Percentiles rank a stretch among this genome's conserved stretches.
These are phyloP conservation scores for Alloplasta piceator DNA, from an alignment of 2,888 invertebrate species.

Conservation along the genomic window DNA sequence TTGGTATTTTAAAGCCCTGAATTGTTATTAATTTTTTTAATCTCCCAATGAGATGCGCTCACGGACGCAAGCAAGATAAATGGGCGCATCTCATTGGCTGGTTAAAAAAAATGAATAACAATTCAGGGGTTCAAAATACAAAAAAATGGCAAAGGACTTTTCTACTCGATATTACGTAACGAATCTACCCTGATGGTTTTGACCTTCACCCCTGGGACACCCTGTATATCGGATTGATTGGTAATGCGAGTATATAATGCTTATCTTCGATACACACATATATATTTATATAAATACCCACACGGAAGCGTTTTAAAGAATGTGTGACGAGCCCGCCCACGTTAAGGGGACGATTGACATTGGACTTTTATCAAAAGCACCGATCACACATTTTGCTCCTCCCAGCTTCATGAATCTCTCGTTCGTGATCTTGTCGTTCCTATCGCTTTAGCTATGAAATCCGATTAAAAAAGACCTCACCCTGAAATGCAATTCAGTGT, in stretches of 20 bases:
- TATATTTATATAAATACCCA: background rate
- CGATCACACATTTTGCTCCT: slow-evolving; percentile 31
- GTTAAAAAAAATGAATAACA: too few species aligned
- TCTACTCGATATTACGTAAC: too few species aligned
- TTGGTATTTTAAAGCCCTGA: too few species aligned
- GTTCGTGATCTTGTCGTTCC: slow-evolving; percentile 20
- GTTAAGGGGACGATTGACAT: slow-evolving; percentile 47
- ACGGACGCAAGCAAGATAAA: too few species aligned
- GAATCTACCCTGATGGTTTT: too few species aligned
- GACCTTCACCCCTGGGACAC: too few species aligned
- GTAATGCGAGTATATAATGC: background rate
- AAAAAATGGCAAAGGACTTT: too few species aligned
- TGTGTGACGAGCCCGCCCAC: slow-evolving; percentile 43
- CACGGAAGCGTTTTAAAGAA: slow-evolving; percentile 30
- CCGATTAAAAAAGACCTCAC: slow-evolving; percentile 51
- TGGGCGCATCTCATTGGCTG: too few species aligned
- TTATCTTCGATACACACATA: background rate
- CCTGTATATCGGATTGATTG: slow-evolving; percentile 10
- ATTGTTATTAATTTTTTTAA: too few species aligned
- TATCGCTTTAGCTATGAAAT: slow-evolving; percentile 40
- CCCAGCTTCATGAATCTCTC: background rate
- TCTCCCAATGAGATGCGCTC: too few species aligned
- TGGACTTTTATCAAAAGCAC: slow-evolving; percentile 52
- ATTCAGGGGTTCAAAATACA: too few species aligned
- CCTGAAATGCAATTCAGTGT: slow-evolving; percentile 29